Conservation (phyloP, 1,140 invertebrate genomes). For the Listronotus oregonensis region DNA sequence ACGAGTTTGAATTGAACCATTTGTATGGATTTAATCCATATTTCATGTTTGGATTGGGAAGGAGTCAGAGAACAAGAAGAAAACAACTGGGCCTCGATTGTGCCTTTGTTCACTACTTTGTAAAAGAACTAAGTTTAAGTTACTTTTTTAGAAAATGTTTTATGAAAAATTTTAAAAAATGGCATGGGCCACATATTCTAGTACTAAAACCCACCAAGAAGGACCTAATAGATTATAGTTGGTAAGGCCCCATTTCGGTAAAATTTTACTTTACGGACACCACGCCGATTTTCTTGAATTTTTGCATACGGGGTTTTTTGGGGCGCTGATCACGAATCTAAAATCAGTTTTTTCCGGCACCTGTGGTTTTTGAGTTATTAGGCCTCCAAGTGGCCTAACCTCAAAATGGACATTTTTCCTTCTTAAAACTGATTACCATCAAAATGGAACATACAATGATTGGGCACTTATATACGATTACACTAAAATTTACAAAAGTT, state of each 20-base stretch:
- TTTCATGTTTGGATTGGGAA: not conserved
- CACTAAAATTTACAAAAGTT: too few relatives aligned
- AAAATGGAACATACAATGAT: too few relatives aligned
- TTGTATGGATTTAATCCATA: not conserved
- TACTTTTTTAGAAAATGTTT: constrained; percentile 37
- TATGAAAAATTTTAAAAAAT: constrained; percentile 19
- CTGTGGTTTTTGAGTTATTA: too few relatives aligned
- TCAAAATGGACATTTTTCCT: too few relatives aligned
- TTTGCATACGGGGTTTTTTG: too few relatives aligned
- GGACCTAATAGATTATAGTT: constrained; percentile 70
- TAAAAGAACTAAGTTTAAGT: constrained; percentile 42
- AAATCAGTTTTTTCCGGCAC: too few relatives aligned
- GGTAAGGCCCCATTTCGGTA: constrained; percentile 60
- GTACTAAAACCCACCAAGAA: constrained; percentile 60
- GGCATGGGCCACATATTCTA: constrained; percentile 40
- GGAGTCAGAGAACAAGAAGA: not conserved
- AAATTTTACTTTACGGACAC: too few relatives aligned
- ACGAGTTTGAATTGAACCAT: not conserved
- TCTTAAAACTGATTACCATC: too few relatives aligned
- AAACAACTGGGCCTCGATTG: constrained; percentile 34
- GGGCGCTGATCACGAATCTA: too few relatives aligned
- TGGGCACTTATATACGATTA: too few relatives aligned
- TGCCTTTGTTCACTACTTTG: constrained; percentile 44
- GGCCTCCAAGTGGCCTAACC: too few relatives aligned
- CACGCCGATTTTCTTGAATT: too few relatives aligned